A percentile compares a stretch with the other conserved stretches of the same genome.
phyloP scores from a whole-genome alignment of 1,140 invertebrate genomes.

The Tribolium madens region DNA sequence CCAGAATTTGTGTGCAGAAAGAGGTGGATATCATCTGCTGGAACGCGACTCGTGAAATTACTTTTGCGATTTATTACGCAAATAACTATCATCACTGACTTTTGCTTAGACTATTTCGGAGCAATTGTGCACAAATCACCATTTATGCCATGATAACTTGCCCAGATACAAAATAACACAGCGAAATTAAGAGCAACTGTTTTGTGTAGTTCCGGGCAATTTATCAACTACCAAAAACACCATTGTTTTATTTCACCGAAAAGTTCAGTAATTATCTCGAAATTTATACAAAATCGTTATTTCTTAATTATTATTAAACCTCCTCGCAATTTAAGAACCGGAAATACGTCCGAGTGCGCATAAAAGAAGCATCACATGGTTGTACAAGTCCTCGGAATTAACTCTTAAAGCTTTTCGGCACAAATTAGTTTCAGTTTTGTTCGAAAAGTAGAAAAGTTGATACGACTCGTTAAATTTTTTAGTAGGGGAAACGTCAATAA shows the following conservation, averaged over 20 bases:
- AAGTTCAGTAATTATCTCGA: not conserved
- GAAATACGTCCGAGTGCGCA: not conserved
- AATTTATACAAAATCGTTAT: not conserved
- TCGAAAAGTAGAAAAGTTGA: not conserved
- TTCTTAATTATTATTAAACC: no score
- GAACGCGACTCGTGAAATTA: slow-evolving; percentile 8
- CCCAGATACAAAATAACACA: not conserved
- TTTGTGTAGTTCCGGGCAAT: not conserved
- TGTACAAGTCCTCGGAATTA: not conserved
- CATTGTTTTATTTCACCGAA: not conserved
- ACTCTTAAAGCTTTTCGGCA: not conserved
- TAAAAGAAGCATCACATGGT: not conserved
- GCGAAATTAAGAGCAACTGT: not conserved
- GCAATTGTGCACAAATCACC: not conserved
- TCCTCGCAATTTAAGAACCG: no score
- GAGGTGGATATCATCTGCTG: slow-evolving; percentile 24
- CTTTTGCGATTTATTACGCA: slow-evolving; percentile 12
- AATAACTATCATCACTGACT: not conserved
- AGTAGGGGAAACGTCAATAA: not conserved
- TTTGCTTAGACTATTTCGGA: not conserved
- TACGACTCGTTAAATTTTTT: not conserved
- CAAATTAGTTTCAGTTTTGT: not conserved
- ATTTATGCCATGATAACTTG: not conserved
- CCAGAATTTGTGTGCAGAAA: slow-evolving; percentile 1
- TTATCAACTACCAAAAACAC: not conserved